These are phyloP conservation scores for Heloderma charlesbogerti DNA, from an alignment of 2,113 vertebrate genomes.

Conservation along the genomic window DNA sequence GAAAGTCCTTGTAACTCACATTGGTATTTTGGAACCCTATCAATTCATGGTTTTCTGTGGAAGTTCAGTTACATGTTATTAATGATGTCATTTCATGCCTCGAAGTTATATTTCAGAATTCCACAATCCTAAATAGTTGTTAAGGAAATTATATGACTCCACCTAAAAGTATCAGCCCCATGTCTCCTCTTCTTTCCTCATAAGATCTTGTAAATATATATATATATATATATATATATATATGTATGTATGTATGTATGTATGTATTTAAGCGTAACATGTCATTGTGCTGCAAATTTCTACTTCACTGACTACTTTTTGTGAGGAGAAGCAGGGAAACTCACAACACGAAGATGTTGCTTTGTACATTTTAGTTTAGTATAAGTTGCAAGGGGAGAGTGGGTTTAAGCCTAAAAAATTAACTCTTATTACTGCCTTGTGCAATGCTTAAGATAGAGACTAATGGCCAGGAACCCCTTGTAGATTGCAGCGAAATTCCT, in stretches of 20 bases:
- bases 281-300: not conserved
- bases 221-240: no score
- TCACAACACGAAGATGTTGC: not conserved
- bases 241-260: no score
- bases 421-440: not conserved
- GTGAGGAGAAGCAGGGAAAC: not conserved
- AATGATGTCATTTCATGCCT: not conserved
- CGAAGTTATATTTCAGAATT: not conserved
- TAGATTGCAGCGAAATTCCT: not conserved
- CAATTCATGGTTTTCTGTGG: not conserved
- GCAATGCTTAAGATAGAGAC: not conserved
- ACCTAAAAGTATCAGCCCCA: not conserved
- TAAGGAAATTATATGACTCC: not conserved
- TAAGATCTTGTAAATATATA: no score
- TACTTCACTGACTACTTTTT: not conserved
- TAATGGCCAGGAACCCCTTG: not conserved
- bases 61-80: not conserved
- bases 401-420: not conserved
- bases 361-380: not conserved
- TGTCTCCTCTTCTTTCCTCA: not conserved
- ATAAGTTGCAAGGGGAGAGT: not conserved
- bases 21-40: not conserved
- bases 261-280: not conserved
- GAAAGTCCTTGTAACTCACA: not conserved
- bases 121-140: not conserved